Conservation (phyloP, 1,140 invertebrate genomes). For the Drosophila triauraria region DNA sequence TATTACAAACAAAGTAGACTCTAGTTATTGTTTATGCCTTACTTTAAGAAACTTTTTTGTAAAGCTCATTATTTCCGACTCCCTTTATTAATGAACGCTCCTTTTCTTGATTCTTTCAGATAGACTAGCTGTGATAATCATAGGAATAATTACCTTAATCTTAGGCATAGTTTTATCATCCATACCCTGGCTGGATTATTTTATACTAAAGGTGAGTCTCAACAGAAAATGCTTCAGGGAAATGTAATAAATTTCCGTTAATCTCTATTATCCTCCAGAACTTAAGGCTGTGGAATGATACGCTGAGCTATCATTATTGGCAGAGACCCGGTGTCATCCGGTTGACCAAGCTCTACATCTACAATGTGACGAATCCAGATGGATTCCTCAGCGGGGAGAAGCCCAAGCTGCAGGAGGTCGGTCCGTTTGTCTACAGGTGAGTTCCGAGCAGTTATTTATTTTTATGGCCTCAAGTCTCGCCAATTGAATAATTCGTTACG, state of each 20-base stretch:
- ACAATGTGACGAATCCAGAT: conserved; percentile 94
- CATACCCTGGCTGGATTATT: conserved; percentile 93
- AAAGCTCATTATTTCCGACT: neutral
- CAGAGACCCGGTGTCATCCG: conserved; percentile 94
- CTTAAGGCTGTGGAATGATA: conserved; percentile 92
- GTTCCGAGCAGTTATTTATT: neutral
- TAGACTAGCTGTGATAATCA: conserved; percentile 90
- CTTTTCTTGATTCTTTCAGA: conserved; percentile 87
- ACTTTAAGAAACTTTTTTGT: neutral
- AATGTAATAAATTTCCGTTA: neutral
- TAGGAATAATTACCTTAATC: conserved; percentile 91
- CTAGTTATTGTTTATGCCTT: neutral
- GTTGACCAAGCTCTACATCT: conserved; percentile 95
- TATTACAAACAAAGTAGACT: neutral
- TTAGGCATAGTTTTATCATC: conserved; percentile 92
- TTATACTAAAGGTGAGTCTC: conserved; percentile 91
- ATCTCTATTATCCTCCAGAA: conserved; percentile 87
- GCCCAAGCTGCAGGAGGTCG: conserved; percentile 92
- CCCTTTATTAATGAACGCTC: neutral
- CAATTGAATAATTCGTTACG: conserved; percentile 57
- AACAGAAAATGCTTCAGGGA: neutral
- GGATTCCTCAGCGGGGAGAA: conserved; percentile 93
- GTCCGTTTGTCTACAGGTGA: conserved; percentile 94
- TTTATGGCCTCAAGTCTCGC: conserved; percentile 6
- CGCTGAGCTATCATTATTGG: conserved; percentile 96